Conservation (phyloP, 1,140 invertebrate species). For the Saxidomus purpurata region DNA sequence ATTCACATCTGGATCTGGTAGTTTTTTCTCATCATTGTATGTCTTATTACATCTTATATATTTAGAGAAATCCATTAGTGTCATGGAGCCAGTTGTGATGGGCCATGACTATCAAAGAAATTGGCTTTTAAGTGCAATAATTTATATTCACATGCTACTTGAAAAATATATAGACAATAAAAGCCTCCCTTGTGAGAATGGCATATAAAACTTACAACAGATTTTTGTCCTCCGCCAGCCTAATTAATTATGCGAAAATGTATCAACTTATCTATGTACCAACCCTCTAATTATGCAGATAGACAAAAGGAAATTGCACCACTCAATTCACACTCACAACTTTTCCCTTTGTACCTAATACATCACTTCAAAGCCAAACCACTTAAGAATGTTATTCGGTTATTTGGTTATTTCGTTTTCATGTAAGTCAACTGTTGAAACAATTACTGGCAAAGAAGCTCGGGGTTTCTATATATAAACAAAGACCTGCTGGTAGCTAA, state of each 20-base stretch:
- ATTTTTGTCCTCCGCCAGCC: too few species aligned
- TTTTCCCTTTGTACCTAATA: background rate
- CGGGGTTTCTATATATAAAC: conserved; percentile 6
- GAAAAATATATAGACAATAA: too few species aligned
- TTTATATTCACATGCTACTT: too few species aligned
- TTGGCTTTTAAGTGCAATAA: too few species aligned
- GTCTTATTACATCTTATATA: background rate
- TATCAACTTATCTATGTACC: background rate
- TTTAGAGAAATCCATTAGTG: background rate
- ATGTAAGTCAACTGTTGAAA: background rate
- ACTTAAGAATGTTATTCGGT: background rate
- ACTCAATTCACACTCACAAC: background rate
- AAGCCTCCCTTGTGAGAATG: too few species aligned
- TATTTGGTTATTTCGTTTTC: too few species aligned
- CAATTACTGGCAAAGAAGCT: background rate
- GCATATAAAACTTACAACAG: too few species aligned
- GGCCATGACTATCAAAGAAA: background rate
- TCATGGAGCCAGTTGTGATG: background rate
- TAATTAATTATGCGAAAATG: background rate
- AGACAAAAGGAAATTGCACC: background rate
- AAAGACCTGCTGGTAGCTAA: background rate
- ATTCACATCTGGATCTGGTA: conserved; percentile 19
- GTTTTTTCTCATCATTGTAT: background rate
- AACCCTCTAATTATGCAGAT: conserved; percentile 24
- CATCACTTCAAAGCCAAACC: background rate